Percentiles rank a stretch among this genome's conserved stretches.
Evolutionary conservation across 2,113 vertebrate species (phyloP).

Genomic region (Eleginops maclovinus): DNA sequence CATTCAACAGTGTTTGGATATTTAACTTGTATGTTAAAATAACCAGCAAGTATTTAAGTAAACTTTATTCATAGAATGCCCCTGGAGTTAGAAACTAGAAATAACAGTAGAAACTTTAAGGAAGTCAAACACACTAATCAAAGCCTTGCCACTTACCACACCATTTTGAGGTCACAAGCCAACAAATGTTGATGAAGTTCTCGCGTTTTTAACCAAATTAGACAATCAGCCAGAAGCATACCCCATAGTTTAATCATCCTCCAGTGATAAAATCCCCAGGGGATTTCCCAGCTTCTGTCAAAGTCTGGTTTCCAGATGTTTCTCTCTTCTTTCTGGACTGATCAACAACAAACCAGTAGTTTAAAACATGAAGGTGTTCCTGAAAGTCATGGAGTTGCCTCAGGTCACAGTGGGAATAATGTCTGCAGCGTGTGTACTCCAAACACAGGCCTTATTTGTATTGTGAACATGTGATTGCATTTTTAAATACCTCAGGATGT

Average conservation of each 20-base stretch:
- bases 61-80: no score
- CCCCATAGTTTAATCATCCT: background rate
- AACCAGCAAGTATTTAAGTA: no score
- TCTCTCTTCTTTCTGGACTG: background rate
- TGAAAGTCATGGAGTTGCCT: background rate
- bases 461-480: background rate
- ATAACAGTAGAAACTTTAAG: background rate
- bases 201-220: background rate
- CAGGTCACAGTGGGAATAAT: background rate
- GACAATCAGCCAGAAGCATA: background rate
- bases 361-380: background rate
- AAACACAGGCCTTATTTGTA: background rate
- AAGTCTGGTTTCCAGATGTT: background rate
- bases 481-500: constrained; percentile 14
- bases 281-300: background rate
- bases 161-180: background rate
- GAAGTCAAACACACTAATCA: background rate
- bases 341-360: constrained; percentile 4
- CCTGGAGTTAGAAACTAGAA: no score
- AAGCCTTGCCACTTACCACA: no score
- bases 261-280: background rate
- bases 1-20: no score
- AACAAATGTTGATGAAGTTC: background rate
- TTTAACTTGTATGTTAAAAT: no score
- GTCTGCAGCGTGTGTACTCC: background rate